phyloP scores from a whole-genome alignment of 2,113 vertebrate species.

The Protobothrops mucrosquamatus region DNA sequence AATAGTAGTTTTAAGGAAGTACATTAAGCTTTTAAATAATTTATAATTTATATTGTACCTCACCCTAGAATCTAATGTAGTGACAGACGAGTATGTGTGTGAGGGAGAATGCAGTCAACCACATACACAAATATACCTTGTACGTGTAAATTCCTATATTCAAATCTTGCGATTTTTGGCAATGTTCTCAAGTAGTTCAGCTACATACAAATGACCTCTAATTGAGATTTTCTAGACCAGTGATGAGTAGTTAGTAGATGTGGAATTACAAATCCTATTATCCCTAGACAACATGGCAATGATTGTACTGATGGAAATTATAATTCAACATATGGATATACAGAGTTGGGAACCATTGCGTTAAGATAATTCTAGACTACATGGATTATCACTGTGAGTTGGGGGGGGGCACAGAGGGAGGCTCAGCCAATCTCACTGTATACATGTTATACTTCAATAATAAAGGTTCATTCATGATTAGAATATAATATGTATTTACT shows the following conservation, averaged over 20 bases:
- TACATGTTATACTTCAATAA: too few species aligned
- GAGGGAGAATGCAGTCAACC: background rate
- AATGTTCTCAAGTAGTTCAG: background rate
- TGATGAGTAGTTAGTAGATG: background rate
- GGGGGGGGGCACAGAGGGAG: too few species aligned
- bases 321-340: background rate
- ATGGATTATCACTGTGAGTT: background rate
- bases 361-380: background rate
- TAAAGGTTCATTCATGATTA: too few species aligned
- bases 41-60: background rate
- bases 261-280: background rate
- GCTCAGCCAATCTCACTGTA: too few species aligned
- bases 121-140: background rate
- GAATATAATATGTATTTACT: background rate
- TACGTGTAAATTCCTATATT: background rate
- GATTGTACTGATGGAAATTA: background rate
- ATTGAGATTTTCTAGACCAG: background rate
- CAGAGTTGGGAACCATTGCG: background rate
- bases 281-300: background rate
- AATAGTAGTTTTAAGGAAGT: background rate
- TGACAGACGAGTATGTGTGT: background rate
- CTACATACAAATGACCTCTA: background rate
- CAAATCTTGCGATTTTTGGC: background rate
- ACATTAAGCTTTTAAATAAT: background rate
- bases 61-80: background rate